These are phyloP conservation scores for Sinohyriopsis cumingii DNA, from an alignment of 2,888 invertebrate species.

Conservation along the genomic window DNA sequence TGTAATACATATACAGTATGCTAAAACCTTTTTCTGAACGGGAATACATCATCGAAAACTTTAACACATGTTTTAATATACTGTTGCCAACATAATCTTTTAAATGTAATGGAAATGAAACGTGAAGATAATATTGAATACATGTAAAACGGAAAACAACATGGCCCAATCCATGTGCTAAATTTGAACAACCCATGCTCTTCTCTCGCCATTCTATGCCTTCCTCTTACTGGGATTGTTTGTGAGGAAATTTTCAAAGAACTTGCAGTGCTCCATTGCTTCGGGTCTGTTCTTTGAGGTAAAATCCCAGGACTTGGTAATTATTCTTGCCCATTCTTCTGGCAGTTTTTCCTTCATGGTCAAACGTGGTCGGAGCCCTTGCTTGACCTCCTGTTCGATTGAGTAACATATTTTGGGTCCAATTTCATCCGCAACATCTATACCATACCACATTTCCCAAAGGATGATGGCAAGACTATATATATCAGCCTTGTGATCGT, in stretches of 20 bases:
- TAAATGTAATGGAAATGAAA: too few relatives aligned
- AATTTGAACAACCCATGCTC: too few relatives aligned
- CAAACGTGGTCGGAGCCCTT: slow-evolving; percentile 51
- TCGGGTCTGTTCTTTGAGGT: slow-evolving; percentile 36
- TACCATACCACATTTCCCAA: slow-evolving; percentile 64
- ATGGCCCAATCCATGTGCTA: too few relatives aligned
- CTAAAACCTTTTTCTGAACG: too few relatives aligned
- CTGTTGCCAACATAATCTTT: too few relatives aligned
- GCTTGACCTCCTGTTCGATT: slow-evolving; percentile 32
- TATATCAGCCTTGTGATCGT: slow-evolving; percentile 52
- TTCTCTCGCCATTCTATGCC: too few relatives aligned
- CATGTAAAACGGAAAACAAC: too few relatives aligned
- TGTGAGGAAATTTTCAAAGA: slow-evolving; percentile 16
- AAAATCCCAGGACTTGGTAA: slow-evolving; percentile 44
- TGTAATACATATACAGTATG: too few relatives aligned
- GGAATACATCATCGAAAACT: too few relatives aligned
- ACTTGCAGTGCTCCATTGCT: slow-evolving; percentile 14
- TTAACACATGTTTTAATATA: too few relatives aligned
- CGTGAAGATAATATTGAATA: too few relatives aligned
- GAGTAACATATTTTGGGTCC: slow-evolving; percentile 11
- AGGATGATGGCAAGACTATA: slow-evolving; percentile 47
- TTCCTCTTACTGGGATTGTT: slow-evolving; percentile 7
- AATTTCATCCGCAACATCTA: slow-evolving; percentile 49
- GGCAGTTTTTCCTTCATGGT: slow-evolving; percentile 42
- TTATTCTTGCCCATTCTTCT: slow-evolving; percentile 34